These are phyloP conservation scores for Psilopsiagon aymara DNA, from an alignment of 2,113 vertebrate genomes.

Conservation along the genomic window DNA sequence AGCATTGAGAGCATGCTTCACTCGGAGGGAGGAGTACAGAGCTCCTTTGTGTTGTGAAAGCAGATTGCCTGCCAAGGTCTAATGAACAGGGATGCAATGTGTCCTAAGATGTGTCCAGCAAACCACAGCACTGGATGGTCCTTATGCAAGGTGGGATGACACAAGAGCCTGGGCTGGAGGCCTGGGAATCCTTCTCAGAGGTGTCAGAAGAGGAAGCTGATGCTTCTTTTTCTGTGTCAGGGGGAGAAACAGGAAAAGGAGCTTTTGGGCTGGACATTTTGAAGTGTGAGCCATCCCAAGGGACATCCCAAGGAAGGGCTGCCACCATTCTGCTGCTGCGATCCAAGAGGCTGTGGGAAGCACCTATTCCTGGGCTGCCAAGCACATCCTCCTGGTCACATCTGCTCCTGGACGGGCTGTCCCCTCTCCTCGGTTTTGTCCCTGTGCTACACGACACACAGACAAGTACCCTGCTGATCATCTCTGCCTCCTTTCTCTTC, in stretches of 20 bases:
- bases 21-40: neutral
- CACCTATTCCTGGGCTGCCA: fast-evolving
- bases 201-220: neutral
- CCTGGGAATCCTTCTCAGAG: neutral
- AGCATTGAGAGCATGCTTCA: neutral
- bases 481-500: neutral
- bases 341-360: neutral
- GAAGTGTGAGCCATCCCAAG: neutral
- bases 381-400: neutral
- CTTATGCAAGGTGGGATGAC: neutral
- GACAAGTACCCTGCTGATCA: neutral
- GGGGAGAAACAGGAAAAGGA: neutral
- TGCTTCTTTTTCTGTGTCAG: fast-evolving
- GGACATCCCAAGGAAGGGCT: neutral
- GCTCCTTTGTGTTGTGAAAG: constrained; percentile 32
- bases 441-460: fast-evolving
- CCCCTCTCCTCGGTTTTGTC: neutral
- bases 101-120: neutral
- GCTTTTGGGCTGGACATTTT: neutral
- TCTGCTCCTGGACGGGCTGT: neutral
- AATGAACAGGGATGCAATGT: neutral
- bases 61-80: constrained; percentile 1
- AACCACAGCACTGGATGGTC: neutral
- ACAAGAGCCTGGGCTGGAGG: neutral
- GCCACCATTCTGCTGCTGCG: neutral